Evolutionary conservation across 2,113 vertebrate genomes (phyloP).

Genomic region (Aegypius monachus): DNA sequence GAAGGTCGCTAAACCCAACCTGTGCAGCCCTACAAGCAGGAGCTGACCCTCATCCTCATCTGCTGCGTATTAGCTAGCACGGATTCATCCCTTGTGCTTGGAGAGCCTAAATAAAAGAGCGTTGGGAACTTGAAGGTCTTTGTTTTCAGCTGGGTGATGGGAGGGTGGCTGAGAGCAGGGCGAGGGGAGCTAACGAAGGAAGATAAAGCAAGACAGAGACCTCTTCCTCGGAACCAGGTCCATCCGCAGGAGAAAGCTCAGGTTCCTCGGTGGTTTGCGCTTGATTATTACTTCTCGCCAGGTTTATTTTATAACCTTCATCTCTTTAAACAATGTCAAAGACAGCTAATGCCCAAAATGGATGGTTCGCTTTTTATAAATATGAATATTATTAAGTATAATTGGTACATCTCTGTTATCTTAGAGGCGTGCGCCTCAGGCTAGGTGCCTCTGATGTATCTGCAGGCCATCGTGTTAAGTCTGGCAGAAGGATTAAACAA

Average conservation of each 20-base stretch:
- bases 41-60: not conserved
- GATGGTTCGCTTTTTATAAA: not conserved
- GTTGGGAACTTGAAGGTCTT: not conserved
- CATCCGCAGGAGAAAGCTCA: not conserved
- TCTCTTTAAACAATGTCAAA: not conserved
- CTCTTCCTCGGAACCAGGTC: not conserved
- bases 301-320: not conserved
- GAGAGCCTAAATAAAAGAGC: not conserved
- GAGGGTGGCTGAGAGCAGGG: not conserved
- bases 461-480: accelerated
- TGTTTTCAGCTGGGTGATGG: not conserved
- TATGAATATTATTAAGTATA: not conserved
- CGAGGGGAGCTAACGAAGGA: not conserved
- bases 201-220: not conserved
- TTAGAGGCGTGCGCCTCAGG: accelerated
- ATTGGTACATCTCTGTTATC: not conserved
- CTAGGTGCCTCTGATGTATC: not conserved
- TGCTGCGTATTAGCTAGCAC: accelerated
- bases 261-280: not conserved
- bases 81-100: not conserved
- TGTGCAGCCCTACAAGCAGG: not conserved
- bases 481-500: not conserved
- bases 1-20: accelerated
- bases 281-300: not conserved
- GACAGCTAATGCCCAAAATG: not conserved